Base-by-base conservation (phyloP, 2,888 invertebrate genomes). In the Hypomecis punctinalis region DNA sequence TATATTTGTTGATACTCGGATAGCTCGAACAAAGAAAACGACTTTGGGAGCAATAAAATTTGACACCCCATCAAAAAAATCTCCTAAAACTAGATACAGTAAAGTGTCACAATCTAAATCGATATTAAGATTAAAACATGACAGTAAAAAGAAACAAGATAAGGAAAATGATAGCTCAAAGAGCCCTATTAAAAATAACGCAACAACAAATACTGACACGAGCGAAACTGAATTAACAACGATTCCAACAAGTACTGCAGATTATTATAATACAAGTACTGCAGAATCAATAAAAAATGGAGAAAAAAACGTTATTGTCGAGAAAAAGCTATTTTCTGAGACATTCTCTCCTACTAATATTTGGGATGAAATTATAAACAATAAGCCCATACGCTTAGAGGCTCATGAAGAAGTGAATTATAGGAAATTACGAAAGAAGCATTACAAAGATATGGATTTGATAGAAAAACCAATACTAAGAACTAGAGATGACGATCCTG, bases 331-430 rank as follows among this genome's bases (percentile, higher is more conserved):
- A 11, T 66, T 72, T 42, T 55, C 76, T 0, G 81, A 82, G 68
- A 56, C 53, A 7, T 81, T 81, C 62, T 68, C 77, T 7, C 69
- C 72, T 0, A 67, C 72, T 11, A 77, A 70, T 13, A 77, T 81
- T 53, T 83, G 82, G 81, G 56, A 75, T 39, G 76, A 81, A 36
- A 75, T 78, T 6, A 66, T 69, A 13, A 63, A 70, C 7, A 77
- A 77, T 35, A 80, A 76, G 53, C 78, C 77, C 0, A 73, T 80
- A 54, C 52, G 75, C 10, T 56, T 81, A 11, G 73, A 73, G 54
- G 43, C 67, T 13, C 59, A 65, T 5, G 70, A 60, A 35, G 67
- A 70, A 23, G 47, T 59, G 8, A 42, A 11, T 35, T 46, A 47
- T 13, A 37, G 57, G 5, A 62, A 62, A 36, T 5, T 45, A 8